Conservation (phyloP, 2,797 vertebrate genomes). For the Crypturellus tataupa region DNA sequence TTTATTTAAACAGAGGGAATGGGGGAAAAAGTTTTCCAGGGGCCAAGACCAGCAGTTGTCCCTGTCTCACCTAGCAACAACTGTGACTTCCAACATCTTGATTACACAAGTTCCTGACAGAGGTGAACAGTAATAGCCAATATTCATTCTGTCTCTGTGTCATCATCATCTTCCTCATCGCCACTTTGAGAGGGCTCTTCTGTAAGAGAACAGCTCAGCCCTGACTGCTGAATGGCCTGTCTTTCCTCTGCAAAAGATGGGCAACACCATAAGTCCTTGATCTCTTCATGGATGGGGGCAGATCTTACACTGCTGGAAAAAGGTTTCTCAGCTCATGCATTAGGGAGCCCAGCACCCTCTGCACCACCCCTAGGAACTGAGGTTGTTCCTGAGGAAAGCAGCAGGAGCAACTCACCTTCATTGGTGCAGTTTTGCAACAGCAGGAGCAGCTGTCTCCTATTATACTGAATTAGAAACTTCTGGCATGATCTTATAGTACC, state of each 20-base stretch:
- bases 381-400: fast-evolving
- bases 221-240: slow-evolving; percentile 82
- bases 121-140: not conserved
- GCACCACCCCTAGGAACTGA: fast-evolving
- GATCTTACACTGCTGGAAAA: not conserved
- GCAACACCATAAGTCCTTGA: not conserved
- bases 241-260: slow-evolving; percentile 84
- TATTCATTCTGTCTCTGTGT: slow-evolving; percentile 56
- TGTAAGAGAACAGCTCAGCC: slow-evolving; percentile 84
- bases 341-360: not conserved
- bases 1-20: not conserved
- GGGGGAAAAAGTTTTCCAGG: not conserved
- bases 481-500: slow-evolving; percentile 96
- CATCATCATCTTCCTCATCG: slow-evolving; percentile 68
- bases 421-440: slow-evolving; percentile 88
- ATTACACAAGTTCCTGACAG: not conserved
- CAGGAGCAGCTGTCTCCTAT: slow-evolving; percentile 87
- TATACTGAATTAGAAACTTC: slow-evolving; percentile 94
- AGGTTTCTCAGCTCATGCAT: not conserved
- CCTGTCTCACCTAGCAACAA: not conserved
- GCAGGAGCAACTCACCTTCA: slow-evolving; percentile 82
- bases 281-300: not conserved
- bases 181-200: slow-evolving; percentile 54
- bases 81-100: not conserved
- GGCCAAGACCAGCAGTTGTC: not conserved